Evolutionary conservation across 2,888 invertebrate genomes (phyloP), one percentile per base, ranked within the genome.

Genomic region (Meganola albula): DNA sequence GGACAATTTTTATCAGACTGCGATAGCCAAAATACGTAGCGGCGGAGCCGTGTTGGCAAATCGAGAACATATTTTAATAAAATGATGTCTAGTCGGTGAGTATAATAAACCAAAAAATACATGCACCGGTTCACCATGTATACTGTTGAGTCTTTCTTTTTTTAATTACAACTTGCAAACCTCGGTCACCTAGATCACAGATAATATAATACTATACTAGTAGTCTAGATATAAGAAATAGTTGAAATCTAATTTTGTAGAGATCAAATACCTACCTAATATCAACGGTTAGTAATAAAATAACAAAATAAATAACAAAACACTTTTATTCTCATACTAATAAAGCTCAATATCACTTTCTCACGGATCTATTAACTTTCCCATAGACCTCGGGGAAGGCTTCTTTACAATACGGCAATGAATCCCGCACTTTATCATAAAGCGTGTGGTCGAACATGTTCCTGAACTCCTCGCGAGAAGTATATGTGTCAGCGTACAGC

Each of bases 331-430:
- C 20, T 20, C 8, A 20, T n/a, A 5, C 3, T 20, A 7, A n/a
- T n/a, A n/a, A 5, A 16, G 10, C 6, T 3, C 21, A 23, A 12
- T 22, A 2, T 28, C 67, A 88, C 53, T 76, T 78, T 37, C 90
- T 73, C 9, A 89, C 90, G 41, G 61, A 67, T 50, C 83, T 87
- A 37, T 88, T 90, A 5, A 92, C 88, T 61, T 95, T 95, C 27
- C 92, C 93, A 53, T 93, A 95, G 8, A 94, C 90, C 58, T 93
- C 92, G 0, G 94, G 93, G 70, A 95, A 94, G 0, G 94, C 94
- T 3, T 88, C 85, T 44, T 86, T 75, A 69, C 93, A 93, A 28
- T 89, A 58, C 0, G 70, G 66, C 9, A 91, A 74, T 8, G 80
- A 61, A 1, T 80, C 66, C 41, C 93, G 72, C 50, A 93, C 75